Evolutionary conservation across 2,888 invertebrate genomes (phyloP).

Genomic region (Nowickia ferox): DNA sequence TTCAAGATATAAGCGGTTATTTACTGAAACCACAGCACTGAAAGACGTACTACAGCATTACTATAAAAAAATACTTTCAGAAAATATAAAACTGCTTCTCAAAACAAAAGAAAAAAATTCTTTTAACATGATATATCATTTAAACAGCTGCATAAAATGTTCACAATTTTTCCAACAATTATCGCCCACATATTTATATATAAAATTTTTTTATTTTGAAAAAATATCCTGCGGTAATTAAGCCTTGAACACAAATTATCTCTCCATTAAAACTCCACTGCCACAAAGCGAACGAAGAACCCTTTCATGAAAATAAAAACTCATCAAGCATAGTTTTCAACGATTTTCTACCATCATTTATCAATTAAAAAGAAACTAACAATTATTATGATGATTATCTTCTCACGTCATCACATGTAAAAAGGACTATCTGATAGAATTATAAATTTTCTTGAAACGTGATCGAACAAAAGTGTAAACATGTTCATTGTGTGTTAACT

Average conservation of each 20-base stretch:
- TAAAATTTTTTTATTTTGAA: background rate
- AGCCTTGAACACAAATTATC: slow-evolving; percentile 38
- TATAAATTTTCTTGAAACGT: slow-evolving; percentile 32
- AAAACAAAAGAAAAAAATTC: background rate
- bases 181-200: slow-evolving; percentile 40
- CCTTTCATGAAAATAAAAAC: slow-evolving; percentile 41
- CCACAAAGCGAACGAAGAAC: background rate
- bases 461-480: slow-evolving; percentile 43
- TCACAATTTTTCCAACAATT: background rate
- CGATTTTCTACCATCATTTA: slow-evolving; percentile 51
- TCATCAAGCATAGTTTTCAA: background rate
- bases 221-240: slow-evolving; percentile 22
- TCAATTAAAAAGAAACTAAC: slow-evolving; percentile 55
- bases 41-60: too few relatives aligned
- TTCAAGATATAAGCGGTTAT: too few relatives aligned
- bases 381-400: slow-evolving; percentile 59
- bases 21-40: too few relatives aligned
- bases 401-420: slow-evolving; percentile 64
- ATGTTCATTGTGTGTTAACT: slow-evolving; percentile 31
- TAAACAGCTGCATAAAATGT: slow-evolving; percentile 31
- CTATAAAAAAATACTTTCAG: too few relatives aligned
- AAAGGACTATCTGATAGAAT: slow-evolving; percentile 13
- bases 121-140: background rate
- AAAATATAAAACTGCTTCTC: background rate
- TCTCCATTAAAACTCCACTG: background rate